Evolutionary conservation across 2,888 invertebrate species (phyloP).

Genomic region (Apotomis betuletana): DNA sequence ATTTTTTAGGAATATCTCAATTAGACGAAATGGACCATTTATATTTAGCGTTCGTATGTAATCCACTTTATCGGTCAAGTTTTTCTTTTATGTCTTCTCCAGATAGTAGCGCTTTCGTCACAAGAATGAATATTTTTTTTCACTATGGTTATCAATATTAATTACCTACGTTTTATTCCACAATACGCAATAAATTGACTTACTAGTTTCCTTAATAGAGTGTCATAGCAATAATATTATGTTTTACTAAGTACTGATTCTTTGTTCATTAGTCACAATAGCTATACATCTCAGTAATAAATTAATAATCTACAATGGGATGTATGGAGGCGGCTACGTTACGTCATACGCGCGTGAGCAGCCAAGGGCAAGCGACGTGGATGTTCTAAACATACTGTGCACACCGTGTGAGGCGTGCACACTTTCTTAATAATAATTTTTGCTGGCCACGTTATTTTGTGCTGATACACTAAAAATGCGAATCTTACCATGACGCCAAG

Average conservation of each 20-base stretch:
- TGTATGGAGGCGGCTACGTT: conserved; percentile 35
- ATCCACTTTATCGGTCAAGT: background rate
- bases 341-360: conserved; percentile 47
- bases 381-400: conserved; percentile 32
- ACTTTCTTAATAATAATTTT: background rate
- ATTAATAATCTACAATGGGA: background rate
- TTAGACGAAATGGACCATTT: too few relatives aligned
- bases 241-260: conserved; percentile 9
- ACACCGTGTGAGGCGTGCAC: conserved; percentile 11
- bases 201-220: background rate
- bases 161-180: background rate
- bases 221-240: conserved; percentile 11
- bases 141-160: background rate
- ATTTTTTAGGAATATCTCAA: too few relatives aligned
- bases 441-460: too few relatives aligned
- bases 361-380: conserved; percentile 42
- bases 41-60: too few relatives aligned
- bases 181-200: background rate
- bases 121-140: background rate
- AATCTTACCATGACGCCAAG: too few relatives aligned
- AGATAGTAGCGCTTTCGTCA: background rate
- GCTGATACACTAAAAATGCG: too few relatives aligned
- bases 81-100: too few relatives aligned
- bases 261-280: conserved; percentile 28
- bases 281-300: conserved; percentile 7